Conservation (phyloP, 2,888 invertebrate species). For the Chirona hameri region DNA sequence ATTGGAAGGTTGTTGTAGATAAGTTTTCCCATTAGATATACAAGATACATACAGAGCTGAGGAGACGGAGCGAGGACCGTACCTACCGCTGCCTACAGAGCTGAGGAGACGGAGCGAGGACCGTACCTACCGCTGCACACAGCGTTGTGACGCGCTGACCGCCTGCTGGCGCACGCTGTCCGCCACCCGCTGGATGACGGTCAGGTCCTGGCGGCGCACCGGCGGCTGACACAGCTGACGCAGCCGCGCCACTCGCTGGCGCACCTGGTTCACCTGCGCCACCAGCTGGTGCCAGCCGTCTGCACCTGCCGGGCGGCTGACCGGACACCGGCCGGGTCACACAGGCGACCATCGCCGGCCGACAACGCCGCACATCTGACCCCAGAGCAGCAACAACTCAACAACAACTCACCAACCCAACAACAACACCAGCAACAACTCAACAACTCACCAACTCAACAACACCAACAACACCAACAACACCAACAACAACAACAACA, state of each 20-base stretch:
- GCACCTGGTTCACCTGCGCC: slow-evolving; percentile 4
- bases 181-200: not conserved
- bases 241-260: not conserved
- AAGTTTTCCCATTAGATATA: too few species aligned
- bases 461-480: too few species aligned
- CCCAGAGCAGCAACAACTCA: too few species aligned
- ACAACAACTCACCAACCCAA: too few species aligned
- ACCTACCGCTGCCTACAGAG: not conserved
- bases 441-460: too few species aligned
- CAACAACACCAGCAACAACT: too few species aligned
- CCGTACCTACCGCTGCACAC: not conserved
- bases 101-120: not conserved
- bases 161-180: not conserved
- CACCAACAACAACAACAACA: too few species aligned
- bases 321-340: too few species aligned
- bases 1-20: too few species aligned
- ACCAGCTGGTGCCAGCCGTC: not conserved
- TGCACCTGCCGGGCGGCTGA: not conserved
- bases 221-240: slow-evolving; percentile 26
- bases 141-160: not conserved
- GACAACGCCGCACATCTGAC: too few species aligned
- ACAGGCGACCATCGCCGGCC: too few species aligned
- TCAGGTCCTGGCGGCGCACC: not conserved
- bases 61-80: not conserved
- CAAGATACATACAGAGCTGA: too few species aligned